Conservation (phyloP, 1,140 invertebrate genomes). For the Heliconius hermathena region DNA sequence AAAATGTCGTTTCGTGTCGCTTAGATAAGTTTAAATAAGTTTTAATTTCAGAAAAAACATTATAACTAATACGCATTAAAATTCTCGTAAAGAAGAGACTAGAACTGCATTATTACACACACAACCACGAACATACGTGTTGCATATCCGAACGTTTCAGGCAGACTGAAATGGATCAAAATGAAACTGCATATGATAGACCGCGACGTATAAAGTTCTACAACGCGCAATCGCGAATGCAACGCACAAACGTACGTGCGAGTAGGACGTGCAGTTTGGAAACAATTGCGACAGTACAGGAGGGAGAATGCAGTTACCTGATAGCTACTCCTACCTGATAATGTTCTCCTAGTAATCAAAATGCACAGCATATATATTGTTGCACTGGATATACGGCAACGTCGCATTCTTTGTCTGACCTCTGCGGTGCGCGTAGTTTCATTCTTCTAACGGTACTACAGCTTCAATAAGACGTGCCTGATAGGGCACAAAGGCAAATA, state of each 20-base stretch:
- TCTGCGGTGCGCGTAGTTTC: background rate
- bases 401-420: background rate
- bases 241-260: slow-evolving; percentile 4
- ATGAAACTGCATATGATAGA: slow-evolving; percentile 21
- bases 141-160: background rate
- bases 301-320: slow-evolving; percentile 26
- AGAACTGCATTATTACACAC: too few species aligned
- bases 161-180: slow-evolving; percentile 6
- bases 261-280: slow-evolving; percentile 30
- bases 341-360: slow-evolving; percentile 30
- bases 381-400: slow-evolving; percentile 15
- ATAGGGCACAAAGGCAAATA: too few species aligned
- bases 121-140: background rate
- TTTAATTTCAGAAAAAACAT: too few species aligned
- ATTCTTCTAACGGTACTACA: background rate
- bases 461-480: too few species aligned
- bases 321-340: slow-evolving; percentile 25
- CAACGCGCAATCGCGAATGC: slow-evolving; percentile 32
- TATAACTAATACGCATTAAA: too few species aligned
- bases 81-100: too few species aligned
- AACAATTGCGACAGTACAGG: slow-evolving; percentile 22
- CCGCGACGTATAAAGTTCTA: slow-evolving; percentile 10
- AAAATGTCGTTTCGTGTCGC: too few species aligned
- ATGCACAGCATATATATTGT: slow-evolving; percentile 39
- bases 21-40: too few species aligned